Percentiles rank a stretch among this genome's conserved stretches.
Evolutionary conservation across 2,113 vertebrate genomes (phyloP).

Genomic region (Tachysurus fulvidraco): DNA sequence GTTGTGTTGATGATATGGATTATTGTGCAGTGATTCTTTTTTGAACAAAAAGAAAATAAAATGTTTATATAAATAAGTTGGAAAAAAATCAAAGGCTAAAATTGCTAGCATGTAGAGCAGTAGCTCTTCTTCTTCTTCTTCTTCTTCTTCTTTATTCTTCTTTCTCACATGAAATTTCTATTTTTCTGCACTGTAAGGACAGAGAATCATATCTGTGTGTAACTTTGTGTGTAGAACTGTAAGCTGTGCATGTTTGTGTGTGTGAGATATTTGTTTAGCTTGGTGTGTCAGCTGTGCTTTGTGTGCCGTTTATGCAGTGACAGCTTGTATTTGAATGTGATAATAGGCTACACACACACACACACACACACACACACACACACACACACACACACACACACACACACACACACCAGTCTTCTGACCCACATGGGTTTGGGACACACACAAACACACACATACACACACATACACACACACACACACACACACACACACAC

Average conservation of each 20-base stretch:
- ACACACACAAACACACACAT: slow-evolving; percentile 18
- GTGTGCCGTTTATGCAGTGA: background rate
- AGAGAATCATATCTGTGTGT: slow-evolving; percentile 59
- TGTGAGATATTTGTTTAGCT: slow-evolving; percentile 3
- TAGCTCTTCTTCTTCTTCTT: too few relatives aligned
- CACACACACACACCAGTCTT: slow-evolving; percentile 19
- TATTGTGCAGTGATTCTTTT: background rate
- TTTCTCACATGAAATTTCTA: background rate
- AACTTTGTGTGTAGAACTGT: background rate
- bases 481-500: slow-evolving; percentile 10
- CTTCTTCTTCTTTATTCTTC: too few relatives aligned
- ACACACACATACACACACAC: slow-evolving; percentile 36
- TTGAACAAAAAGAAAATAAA: background rate
- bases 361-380: background rate
- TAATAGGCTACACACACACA: background rate
- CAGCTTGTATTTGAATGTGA: slow-evolving; percentile 28
- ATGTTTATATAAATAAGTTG: background rate
- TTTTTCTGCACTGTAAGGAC: background rate
- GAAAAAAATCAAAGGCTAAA: background rate
- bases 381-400: background rate
- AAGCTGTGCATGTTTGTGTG: slow-evolving; percentile 36
- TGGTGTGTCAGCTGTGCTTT: slow-evolving; percentile 14
- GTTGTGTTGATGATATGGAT: background rate
- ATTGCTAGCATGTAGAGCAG: background rate
- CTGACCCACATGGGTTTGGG: slow-evolving; percentile 2